Conservation (phyloP, 2,888 invertebrate species). For the Watsonalla cultraria region DNA sequence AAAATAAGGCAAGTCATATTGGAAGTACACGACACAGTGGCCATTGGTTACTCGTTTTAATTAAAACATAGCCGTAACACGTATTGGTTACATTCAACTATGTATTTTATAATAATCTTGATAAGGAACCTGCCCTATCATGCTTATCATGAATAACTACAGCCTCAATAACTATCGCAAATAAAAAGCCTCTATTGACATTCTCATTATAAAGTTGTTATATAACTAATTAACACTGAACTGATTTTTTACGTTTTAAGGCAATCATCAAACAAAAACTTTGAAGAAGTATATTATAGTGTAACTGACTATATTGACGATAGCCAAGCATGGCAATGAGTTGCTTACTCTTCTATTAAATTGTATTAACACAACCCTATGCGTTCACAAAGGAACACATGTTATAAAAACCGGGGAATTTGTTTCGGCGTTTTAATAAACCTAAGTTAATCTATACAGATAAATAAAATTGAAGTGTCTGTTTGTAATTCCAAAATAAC, state of each 20-base stretch:
- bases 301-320: too few relatives aligned
- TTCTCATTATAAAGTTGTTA: constrained; percentile 41
- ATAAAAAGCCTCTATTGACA: constrained; percentile 34
- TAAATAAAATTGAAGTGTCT: too few relatives aligned
- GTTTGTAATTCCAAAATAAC: too few relatives aligned
- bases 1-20: neutral
- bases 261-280: too few relatives aligned
- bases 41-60: neutral
- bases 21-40: neutral
- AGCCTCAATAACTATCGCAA: constrained; percentile 20
- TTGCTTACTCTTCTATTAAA: too few relatives aligned
- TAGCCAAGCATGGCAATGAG: too few relatives aligned
- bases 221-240: constrained; percentile 37
- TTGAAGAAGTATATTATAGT: too few relatives aligned
- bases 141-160: neutral
- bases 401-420: too few relatives aligned
- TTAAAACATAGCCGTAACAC: neutral
- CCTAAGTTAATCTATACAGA: too few relatives aligned
- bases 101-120: neutral
- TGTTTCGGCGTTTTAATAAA: too few relatives aligned
- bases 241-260: neutral
- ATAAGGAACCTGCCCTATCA: constrained; percentile 1
- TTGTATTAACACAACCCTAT: too few relatives aligned
- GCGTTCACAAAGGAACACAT: neutral
- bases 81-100: neutral